Evolutionary conservation across 1,140 invertebrate species (phyloP).

Genomic region (Campodea augens): DNA sequence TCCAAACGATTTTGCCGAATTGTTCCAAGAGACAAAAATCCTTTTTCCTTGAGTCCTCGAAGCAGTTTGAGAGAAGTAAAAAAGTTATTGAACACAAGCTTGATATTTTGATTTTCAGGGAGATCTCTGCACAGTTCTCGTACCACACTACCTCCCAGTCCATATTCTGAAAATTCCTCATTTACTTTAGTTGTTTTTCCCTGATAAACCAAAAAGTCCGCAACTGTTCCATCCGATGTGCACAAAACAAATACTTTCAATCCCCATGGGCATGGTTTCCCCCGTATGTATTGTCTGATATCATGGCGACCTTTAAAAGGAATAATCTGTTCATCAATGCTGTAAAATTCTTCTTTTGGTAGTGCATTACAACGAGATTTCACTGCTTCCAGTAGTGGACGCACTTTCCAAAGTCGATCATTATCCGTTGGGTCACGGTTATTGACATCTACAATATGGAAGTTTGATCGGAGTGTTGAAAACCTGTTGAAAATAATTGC

Average conservation of each 20-base stretch:
- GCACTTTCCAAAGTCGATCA: too few relatives aligned
- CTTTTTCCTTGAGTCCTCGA: conserved; percentile 9
- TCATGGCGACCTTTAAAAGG: conserved; percentile 19
- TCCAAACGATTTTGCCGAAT: conserved; percentile 11
- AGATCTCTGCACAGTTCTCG: too few relatives aligned
- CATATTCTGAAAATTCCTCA: conserved; percentile 8
- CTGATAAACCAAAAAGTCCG: conserved; percentile 15
- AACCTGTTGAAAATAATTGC: too few relatives aligned
- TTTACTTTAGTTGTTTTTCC: conserved; percentile 11
- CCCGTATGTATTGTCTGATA: conserved; percentile 19
- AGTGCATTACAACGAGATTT: too few relatives aligned
- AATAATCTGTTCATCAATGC: conserved; percentile 22
- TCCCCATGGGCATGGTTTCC: conserved; percentile 22
- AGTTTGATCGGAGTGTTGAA: too few relatives aligned
- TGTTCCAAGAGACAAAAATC: conserved; percentile 12
- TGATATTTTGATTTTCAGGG: conserved; percentile 3
- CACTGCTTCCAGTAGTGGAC: too few relatives aligned
- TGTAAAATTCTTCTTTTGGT: too few relatives aligned
- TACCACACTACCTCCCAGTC: conserved; percentile 13
- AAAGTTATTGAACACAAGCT: conserved; percentile 18
- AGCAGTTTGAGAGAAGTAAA: conserved; percentile 13
- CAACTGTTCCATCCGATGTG: conserved; percentile 18
- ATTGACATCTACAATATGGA: too few relatives aligned
- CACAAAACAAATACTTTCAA: conserved; percentile 21
- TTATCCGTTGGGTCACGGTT: too few relatives aligned